Conservation (phyloP, 2,888 invertebrate genomes). For the Deroplatys truncata region DNA sequence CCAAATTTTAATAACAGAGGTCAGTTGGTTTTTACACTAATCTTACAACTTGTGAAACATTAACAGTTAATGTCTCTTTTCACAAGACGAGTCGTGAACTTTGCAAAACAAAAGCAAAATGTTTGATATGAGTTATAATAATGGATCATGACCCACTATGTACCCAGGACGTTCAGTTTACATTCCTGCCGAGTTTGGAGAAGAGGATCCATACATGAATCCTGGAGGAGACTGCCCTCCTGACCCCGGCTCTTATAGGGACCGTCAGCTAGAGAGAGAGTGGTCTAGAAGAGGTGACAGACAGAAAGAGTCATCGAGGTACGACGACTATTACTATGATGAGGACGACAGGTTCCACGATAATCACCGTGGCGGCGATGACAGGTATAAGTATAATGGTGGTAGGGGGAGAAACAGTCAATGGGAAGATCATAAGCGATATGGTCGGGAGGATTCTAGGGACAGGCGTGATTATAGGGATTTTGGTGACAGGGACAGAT, state of each 20-base stretch:
- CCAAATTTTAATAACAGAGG: background rate
- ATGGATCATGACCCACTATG: background rate
- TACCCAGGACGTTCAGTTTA: background rate
- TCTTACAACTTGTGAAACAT: background rate
- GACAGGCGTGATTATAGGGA: constrained; percentile 8
- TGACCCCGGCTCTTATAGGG: background rate
- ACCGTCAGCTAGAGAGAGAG: constrained; percentile 8
- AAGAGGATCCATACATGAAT: background rate
- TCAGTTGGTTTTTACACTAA: background rate
- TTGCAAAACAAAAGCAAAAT: background rate
- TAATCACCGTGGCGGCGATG: background rate
- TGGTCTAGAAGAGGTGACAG: constrained; percentile 6
- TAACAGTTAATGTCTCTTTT: background rate
- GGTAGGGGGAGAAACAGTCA: background rate
- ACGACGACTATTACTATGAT: background rate
- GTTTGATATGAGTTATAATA: background rate
- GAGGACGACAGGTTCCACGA: background rate
- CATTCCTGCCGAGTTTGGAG: background rate
- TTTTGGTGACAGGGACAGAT: background rate
- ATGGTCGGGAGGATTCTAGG: constrained; percentile 1
- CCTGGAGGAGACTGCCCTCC: background rate
- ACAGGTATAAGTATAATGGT: constrained; percentile 7
- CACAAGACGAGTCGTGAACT: background rate
- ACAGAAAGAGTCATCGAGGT: background rate
- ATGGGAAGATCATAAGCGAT: background rate